Base-by-base conservation (phyloP, 2,113 vertebrate species). In the Saimiri boliviensis region DNA sequence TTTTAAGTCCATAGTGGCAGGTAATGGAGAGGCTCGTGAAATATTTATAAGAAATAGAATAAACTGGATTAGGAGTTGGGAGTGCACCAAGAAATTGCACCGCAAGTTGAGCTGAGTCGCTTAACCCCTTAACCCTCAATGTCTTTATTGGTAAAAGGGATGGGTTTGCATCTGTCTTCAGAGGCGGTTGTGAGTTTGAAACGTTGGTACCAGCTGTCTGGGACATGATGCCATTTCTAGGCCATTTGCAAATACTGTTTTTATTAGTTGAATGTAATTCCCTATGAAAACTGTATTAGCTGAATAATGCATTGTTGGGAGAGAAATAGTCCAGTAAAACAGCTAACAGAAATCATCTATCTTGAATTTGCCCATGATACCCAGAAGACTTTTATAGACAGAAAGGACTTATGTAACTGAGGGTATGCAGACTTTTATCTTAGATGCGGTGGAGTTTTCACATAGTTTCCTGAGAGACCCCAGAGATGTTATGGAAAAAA, bases 21-120 rank as follows among this genome's bases (percentile, higher is more conserved):
- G 93, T 81, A 68, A 82, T 82, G 49, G 52, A 95, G 42, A 97
- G 35, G 17, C 19, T 90, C 76, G 82, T 95, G 70, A 87, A 97
- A 95, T 94, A 97, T 96, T 96, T 85, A 94, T 93, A 63, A 94
- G 93, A 70, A 86, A 60, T 71, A 66, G 83, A 85, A 76, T 80
- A 77, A 81, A 89, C 40, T 63, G 71, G 42, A 95, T 97, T 92
- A 81, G 66, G 49, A 92, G 25, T 32, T 70, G 84, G 49, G 23
- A 92, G 14, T 56, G 20, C 80, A 87, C n/a, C 52, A 6, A 45
- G 86, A 54, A 81, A 82, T 30, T 68, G 68, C 3, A 94, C 58
- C 30, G 40, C 56, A 56, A 7, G 30, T 66, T 6, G 20, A 92
- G 74, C 70, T 40, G 73, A 66, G 80, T 90, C 80, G 4, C 63